These are phyloP conservation scores for Aplocera efformata DNA, from an alignment of 2,888 invertebrate species.

Conservation along the genomic window DNA sequence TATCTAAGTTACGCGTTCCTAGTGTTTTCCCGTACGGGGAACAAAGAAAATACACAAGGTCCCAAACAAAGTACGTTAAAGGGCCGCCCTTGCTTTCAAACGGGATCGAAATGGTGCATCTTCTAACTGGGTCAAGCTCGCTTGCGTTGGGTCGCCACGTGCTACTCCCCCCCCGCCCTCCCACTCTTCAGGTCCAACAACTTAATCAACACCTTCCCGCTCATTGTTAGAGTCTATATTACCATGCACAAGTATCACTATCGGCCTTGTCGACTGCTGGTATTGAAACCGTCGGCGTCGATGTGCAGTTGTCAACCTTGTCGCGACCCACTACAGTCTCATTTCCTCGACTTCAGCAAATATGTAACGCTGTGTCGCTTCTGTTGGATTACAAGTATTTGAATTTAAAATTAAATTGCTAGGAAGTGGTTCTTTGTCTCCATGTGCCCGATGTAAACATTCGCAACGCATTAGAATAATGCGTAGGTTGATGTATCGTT, in stretches of 20 bases:
- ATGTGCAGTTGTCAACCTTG: conserved; percentile 40
- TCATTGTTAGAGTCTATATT: conserved; percentile 42
- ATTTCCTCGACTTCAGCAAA: conserved; percentile 34
- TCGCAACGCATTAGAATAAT: conserved; percentile 20
- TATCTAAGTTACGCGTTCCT: no score
- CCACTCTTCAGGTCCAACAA: conserved; percentile 24
- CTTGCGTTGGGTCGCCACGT: conserved; percentile 65
- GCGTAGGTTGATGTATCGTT: conserved; percentile 16
- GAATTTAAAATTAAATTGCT: conserved; percentile 39
- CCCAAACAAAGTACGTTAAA: conserved; percentile 44
- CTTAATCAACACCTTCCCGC: conserved; percentile 34
- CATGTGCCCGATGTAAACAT: conserved; percentile 15
- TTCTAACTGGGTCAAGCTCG: conserved; percentile 75
- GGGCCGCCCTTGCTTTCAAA: conserved; percentile 63
- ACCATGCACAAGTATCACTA: conserved; percentile 29
- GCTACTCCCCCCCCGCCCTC: conserved; percentile 43
- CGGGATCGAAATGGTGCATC: conserved; percentile 74
- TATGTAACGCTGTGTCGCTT: conserved; percentile 42
- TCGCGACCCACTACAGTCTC: conserved; percentile 37
- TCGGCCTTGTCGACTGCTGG: conserved; percentile 53
- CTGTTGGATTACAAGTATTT: conserved; percentile 35
- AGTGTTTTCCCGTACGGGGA: conserved; percentile 9
- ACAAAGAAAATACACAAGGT: conserved; percentile 39
- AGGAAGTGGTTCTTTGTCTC: conserved; percentile 33
- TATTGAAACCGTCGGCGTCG: conserved; percentile 36